Evolutionary conservation across 2,888 invertebrate species (phyloP).

Genomic region (Eupithecia inturbata): DNA sequence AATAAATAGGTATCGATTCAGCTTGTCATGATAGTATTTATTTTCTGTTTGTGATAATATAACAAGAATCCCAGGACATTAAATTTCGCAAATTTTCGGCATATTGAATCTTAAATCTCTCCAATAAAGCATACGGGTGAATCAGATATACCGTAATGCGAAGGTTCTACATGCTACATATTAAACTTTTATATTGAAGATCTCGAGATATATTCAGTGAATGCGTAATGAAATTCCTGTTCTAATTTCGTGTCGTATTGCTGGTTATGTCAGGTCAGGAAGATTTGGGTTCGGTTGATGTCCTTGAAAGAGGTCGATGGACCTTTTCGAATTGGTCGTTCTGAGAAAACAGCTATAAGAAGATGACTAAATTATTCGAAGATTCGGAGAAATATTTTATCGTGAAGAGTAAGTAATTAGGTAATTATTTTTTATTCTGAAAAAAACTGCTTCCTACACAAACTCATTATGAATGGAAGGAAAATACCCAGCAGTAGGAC

Average conservation of each 20-base stretch:
- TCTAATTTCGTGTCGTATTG: not conserved
- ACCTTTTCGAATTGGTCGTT: not conserved
- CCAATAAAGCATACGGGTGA: not conserved
- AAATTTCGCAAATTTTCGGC: not conserved
- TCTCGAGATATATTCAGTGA: conserved; percentile 11
- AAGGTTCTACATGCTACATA: conserved; percentile 25
- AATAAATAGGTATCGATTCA: not conserved
- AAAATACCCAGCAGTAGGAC: not conserved
- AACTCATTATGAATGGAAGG: not conserved
- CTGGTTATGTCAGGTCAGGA: conserved; percentile 8
- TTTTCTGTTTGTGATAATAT: not conserved
- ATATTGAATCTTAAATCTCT: not conserved
- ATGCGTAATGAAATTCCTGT: conserved; percentile 13
- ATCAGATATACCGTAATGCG: conserved; percentile 10
- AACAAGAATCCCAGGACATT: not conserved
- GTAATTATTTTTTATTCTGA: too few relatives aligned
- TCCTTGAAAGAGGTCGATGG: conserved; percentile 1
- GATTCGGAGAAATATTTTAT: too few relatives aligned
- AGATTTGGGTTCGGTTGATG: too few relatives aligned
- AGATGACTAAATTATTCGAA: not conserved
- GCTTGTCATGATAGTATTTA: not conserved
- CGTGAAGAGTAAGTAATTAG: too few relatives aligned
- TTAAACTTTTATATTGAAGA: conserved; percentile 16
- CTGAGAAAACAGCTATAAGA: not conserved
- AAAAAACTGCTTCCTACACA: too few relatives aligned